A percentile compares a stretch with the other conserved stretches of the same genome.
Evolutionary conservation across 2,888 invertebrate genomes (phyloP).

Genomic region (Cryptus viduatorius): DNA sequence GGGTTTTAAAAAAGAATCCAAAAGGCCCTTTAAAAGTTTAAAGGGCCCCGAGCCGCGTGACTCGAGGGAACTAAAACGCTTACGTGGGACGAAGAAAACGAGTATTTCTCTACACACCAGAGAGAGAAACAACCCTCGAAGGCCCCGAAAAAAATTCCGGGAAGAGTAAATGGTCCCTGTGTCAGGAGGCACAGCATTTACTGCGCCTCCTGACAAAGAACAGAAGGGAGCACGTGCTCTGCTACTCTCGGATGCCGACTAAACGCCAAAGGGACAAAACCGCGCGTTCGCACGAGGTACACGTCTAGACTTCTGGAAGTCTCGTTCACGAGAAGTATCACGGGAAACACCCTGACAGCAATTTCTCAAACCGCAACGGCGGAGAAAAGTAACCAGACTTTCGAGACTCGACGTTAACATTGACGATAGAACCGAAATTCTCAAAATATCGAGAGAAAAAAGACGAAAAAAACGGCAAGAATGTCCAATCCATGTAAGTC

Average conservation of each 20-base stretch:
- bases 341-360: constrained; percentile 20
- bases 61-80: constrained; percentile 17
- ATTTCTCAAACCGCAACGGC: constrained; percentile 22
- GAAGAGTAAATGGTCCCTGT: constrained; percentile 70
- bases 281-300: constrained; percentile 24
- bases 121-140: constrained; percentile 44
- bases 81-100: constrained; percentile 17
- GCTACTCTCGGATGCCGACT: neutral
- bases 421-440: neutral
- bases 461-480: neutral
- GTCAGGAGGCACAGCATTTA: constrained; percentile 43
- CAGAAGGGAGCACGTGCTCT: constrained; percentile 60
- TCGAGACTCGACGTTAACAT: constrained; percentile 12
- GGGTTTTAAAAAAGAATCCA: constrained; percentile 55
- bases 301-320: constrained; percentile 61
- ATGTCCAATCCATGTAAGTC: neutral
- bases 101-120: constrained; percentile 18
- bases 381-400: constrained; percentile 20
- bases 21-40: constrained; percentile 74
- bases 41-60: constrained; percentile 63
- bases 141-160: constrained; percentile 58
- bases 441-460: constrained; percentile 8
- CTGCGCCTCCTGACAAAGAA: constrained; percentile 51
- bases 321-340: constrained; percentile 43
- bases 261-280: constrained; percentile 35